Conservation (phyloP, 2,113 vertebrate species). For the Daboia siamensis region DNA sequence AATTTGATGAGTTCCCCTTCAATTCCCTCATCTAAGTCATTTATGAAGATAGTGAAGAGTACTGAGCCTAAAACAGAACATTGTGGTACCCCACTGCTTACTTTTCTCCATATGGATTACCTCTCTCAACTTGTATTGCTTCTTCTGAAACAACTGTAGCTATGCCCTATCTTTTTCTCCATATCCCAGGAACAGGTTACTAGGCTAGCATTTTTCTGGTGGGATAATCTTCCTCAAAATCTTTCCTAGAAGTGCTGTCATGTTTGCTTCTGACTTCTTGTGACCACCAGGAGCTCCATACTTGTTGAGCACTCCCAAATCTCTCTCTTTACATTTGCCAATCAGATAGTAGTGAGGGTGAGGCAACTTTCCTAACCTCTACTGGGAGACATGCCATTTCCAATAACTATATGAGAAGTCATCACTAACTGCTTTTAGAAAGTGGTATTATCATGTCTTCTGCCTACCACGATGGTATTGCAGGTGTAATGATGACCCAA, state of each 20-base stretch:
- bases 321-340: not conserved
- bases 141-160: not conserved
- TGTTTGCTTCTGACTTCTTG: not conserved
- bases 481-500: not conserved
- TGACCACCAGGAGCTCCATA: not conserved
- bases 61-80: too few relatives aligned
- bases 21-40: too few relatives aligned
- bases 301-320: not conserved
- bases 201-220: not conserved
- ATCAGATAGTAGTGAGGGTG: not conserved
- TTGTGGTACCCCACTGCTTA: too few relatives aligned
- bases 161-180: not conserved
- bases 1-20: too few relatives aligned
- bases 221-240: not conserved
- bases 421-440: not conserved
- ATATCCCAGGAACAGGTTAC: not conserved
- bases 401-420: not conserved
- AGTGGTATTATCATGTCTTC: not conserved
- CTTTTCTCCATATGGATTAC: not conserved
- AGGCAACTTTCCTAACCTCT: not conserved
- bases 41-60: too few relatives aligned
- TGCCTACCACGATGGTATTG: not conserved
- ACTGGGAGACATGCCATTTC: not conserved
- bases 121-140: not conserved
- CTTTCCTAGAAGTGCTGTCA: not conserved